Evolutionary conservation across 2,888 invertebrate genomes (phyloP), one percentile per base, ranked within the genome.

Genomic region (Tetragonula carbonaria): DNA sequence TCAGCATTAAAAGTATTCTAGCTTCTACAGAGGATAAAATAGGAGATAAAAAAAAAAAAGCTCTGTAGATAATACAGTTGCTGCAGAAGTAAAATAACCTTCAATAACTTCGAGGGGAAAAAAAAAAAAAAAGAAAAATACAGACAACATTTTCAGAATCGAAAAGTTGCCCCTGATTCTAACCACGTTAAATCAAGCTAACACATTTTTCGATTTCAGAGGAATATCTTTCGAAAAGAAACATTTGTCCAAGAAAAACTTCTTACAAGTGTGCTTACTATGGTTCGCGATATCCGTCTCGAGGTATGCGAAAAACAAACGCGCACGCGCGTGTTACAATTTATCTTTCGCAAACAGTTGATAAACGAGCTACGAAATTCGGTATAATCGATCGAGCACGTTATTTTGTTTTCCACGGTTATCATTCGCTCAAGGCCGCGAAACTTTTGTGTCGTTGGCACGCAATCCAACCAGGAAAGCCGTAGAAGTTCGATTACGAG

Each of bases 291-390:
- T 65, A 13, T 33, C 11, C 21, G 18, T 18, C 11, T 63, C 21
- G 8, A 33, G 5, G 63, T 18, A 21, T 4, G 1, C 16, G 28
- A 63, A 21, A 33, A 33, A 18, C 21, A 28, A 65, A 21, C 13
- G 4, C 57, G 6, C 21, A 8, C 55, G 18, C 18, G 55, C n/a
- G n/a, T n/a, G 62, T 55, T 21, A 23, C 38, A 21, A 23, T 59
- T 86, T 84, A 86, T 83, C 87, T 85, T 62, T n/a, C 16, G 51
- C 59, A 79, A 81, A 79, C 78, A 62, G 67, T 51, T 78, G 87
- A 81, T 63, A 83, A 59, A 11, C 59, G 45, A 45, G 21, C 65
- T 76, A 18, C 38, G 72, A 70, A 81, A 68, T 80, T 72, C 57
- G n/a, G 23, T 53, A 16, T 38, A 16, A 70, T 77, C 77, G 63